Evolutionary conservation across 2,888 invertebrate species (phyloP).

Genomic region (Eupithecia tripunctaria): DNA sequence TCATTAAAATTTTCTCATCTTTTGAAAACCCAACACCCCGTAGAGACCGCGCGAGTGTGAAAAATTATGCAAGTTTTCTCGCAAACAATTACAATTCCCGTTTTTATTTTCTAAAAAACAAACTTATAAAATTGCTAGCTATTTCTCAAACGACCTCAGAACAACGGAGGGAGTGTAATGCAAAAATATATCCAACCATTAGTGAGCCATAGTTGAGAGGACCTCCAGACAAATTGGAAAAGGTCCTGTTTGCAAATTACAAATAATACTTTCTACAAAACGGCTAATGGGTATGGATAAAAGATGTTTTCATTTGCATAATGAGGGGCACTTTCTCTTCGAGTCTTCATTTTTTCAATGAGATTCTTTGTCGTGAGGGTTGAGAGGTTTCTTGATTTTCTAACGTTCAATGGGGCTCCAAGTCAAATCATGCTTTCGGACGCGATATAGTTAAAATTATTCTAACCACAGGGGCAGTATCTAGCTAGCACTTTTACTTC

Average conservation of each 20-base stretch:
- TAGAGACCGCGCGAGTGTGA: slow-evolving; percentile 31
- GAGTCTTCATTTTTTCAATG: slow-evolving; percentile 67
- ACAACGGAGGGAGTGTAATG: slow-evolving; percentile 57
- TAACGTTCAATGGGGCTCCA: slow-evolving; percentile 55
- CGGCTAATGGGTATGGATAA: slow-evolving; percentile 70
- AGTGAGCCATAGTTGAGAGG: slow-evolving; percentile 53
- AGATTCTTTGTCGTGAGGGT: slow-evolving; percentile 51
- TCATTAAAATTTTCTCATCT: slow-evolving; percentile 21
- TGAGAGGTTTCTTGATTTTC: slow-evolving; percentile 54
- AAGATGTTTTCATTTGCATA: slow-evolving; percentile 76
- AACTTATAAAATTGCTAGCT: slow-evolving; percentile 53
- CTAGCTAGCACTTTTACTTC: background rate
- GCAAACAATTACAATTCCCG: slow-evolving; percentile 41
- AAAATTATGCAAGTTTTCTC: slow-evolving; percentile 32
- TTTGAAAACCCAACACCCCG: slow-evolving; percentile 28
- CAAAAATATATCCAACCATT: slow-evolving; percentile 65
- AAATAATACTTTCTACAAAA: slow-evolving; percentile 68
- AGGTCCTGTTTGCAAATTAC: slow-evolving; percentile 71
- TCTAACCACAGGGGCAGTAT: background rate
- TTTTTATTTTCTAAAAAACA: slow-evolving; percentile 48
- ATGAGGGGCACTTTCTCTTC: slow-evolving; percentile 64
- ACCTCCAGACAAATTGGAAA: slow-evolving; percentile 68
- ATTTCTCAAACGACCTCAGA: slow-evolving; percentile 61
- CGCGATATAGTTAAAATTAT: background rate
- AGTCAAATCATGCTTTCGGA: slow-evolving; percentile 7